Evolutionary conservation across 1,140 invertebrate species (phyloP).

Genomic region (Drosophila kohkoa): DNA sequence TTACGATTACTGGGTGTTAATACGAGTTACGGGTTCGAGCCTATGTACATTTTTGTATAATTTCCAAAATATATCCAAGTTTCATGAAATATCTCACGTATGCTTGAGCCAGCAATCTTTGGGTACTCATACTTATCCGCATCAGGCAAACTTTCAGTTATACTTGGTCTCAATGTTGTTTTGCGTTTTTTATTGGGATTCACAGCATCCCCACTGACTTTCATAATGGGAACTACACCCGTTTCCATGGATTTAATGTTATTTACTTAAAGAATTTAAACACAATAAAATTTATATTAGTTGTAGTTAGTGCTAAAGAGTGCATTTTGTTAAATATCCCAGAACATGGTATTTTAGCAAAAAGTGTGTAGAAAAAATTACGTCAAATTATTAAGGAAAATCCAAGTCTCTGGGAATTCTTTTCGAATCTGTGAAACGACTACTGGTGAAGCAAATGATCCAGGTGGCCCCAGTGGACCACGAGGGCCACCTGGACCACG

Average conservation of each 20-base stretch:
- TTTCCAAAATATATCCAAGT: conserved; percentile 59
- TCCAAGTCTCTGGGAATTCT: no score
- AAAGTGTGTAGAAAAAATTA: not conserved
- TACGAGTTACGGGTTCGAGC: conserved; percentile 8
- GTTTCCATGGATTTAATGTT: conserved; percentile 34
- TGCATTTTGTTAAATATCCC: not conserved
- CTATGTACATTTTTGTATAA: conserved; percentile 17
- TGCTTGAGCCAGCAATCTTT: conserved; percentile 15
- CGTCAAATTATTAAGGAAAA: no score
- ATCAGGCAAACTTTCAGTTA: conserved; percentile 14
- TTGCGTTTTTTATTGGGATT: conserved; percentile 40
- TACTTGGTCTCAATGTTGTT: conserved; percentile 32
- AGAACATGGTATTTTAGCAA: conserved; percentile 11
- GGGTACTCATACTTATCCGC: conserved; percentile 14
- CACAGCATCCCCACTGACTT: conserved; percentile 50
- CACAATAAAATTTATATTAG: conserved; percentile 27
- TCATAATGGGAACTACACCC: conserved; percentile 54
- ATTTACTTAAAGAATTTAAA: conserved; percentile 46
- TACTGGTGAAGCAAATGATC: no score
- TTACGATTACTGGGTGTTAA: conserved; percentile 8
- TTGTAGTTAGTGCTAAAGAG: conserved; percentile 11
- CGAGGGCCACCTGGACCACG: no score
- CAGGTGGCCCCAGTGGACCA: no score
- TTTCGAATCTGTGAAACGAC: no score
- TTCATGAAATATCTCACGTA: conserved; percentile 65